Percentiles rank a stretch among this genome's conserved stretches.
These are phyloP conservation scores for Piaya cayana DNA, from an alignment of 2,113 vertebrate species.

Conservation along the genomic window DNA sequence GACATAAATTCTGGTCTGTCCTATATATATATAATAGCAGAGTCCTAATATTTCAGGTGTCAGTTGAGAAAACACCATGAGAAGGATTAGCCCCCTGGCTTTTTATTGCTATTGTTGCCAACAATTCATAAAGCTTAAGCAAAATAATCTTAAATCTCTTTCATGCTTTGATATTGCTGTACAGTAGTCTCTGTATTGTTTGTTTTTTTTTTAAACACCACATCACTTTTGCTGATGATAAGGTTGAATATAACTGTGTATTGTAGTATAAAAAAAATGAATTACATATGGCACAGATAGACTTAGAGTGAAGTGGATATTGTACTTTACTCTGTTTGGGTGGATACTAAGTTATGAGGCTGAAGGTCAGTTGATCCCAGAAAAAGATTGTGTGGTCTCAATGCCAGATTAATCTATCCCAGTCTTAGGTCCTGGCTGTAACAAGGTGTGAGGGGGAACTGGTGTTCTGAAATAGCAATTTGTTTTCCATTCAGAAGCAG, in stretches of 20 bases:
- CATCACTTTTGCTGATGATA: not conserved
- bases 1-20: not conserved
- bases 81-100: accelerated
- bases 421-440: not conserved
- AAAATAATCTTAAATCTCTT: slow-evolving; percentile 15
- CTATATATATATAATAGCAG: not conserved
- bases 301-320: not conserved
- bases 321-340: not conserved
- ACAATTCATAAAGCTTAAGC: not conserved
- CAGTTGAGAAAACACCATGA: not conserved
- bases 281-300: not conserved
- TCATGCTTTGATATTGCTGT: not conserved
- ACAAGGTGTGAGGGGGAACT: not conserved
- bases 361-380: not conserved
- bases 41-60: not conserved
- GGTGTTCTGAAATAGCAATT: not conserved
- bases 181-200: not conserved
- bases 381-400: not conserved
- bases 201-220: not conserved
- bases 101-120: not conserved
- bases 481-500: not conserved
- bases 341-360: not conserved
- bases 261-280: not conserved
- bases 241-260: not conserved
- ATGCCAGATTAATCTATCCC: not conserved